Evolutionary conservation across 1,140 invertebrate genomes (phyloP).

Genomic region (Colletes gigas): DNA sequence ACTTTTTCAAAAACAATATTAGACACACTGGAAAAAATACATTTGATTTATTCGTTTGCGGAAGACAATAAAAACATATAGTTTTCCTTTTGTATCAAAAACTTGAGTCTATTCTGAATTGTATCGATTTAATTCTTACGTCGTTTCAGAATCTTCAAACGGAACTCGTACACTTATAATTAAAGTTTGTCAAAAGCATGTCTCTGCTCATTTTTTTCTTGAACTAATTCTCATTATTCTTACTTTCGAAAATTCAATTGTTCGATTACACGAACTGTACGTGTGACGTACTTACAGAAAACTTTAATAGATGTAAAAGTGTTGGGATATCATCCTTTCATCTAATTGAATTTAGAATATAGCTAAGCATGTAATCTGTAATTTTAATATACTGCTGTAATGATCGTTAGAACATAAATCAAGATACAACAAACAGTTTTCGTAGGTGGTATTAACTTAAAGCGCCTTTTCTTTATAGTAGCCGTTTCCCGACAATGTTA

Average conservation of each 20-base stretch:
- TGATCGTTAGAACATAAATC: constrained; percentile 41
- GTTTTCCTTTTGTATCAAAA: constrained; percentile 2
- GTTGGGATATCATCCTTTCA: constrained; percentile 5
- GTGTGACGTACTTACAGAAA: constrained; percentile 21
- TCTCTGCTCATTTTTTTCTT: neutral
- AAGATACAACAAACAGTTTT: constrained; percentile 16
- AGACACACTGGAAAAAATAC: constrained; percentile 21
- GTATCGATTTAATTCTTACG: neutral
- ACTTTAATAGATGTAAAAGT: constrained; percentile 15
- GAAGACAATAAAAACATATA: constrained; percentile 8
- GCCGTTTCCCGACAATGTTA: too few relatives aligned
- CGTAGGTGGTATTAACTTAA: constrained; percentile 36
- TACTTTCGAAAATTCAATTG: constrained; percentile 1
- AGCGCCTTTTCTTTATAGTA: neutral
- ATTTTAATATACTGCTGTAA: constrained; percentile 59
- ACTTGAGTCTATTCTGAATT: neutral
- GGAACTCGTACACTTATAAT: too few relatives aligned
- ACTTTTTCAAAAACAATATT: constrained; percentile 16
- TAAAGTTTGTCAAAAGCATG: neutral
- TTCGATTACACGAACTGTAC: neutral
- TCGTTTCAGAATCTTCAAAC: too few relatives aligned
- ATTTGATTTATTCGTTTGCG: constrained; percentile 29
- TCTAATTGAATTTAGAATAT: constrained; percentile 43
- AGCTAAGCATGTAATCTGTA: constrained; percentile 55
- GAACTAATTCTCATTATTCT: neutral